A percentile compares a stretch with the other conserved stretches of the same genome.
Evolutionary conservation across 2,888 invertebrate genomes (phyloP).

Genomic region (Fragum fragum): DNA sequence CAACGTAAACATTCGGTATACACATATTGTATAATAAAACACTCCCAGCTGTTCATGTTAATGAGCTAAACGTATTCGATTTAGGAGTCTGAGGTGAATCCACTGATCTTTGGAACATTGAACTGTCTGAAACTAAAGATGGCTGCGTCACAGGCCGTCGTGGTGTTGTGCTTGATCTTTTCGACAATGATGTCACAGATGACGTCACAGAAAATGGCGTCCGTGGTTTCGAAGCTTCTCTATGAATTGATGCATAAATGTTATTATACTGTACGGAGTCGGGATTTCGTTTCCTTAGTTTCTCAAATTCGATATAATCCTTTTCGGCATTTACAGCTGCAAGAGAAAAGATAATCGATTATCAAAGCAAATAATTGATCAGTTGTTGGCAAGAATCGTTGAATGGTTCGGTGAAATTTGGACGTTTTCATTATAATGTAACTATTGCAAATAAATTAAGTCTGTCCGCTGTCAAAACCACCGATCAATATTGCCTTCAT

Average conservation of each 20-base stretch:
- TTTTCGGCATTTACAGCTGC: conserved; percentile 61
- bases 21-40: too few relatives aligned
- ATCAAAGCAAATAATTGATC: too few relatives aligned
- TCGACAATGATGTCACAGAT: conserved; percentile 4
- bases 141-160: neutral
- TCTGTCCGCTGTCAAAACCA: too few relatives aligned
- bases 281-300: conserved; percentile 45
- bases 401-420: too few relatives aligned
- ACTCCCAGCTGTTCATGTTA: neutral
- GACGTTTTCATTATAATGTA: too few relatives aligned
- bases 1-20: too few relatives aligned
- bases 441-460: too few relatives aligned
- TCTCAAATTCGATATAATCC: conserved; percentile 58
- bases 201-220: conserved; percentile 37
- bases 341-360: neutral
- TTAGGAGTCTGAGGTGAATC: neutral
- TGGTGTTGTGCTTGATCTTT: conserved; percentile 14
- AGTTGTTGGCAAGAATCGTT: too few relatives aligned
- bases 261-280: conserved; percentile 57
- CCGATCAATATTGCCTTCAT: too few relatives aligned
- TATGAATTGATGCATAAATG: conserved; percentile 54
- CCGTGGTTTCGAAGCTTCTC: conserved; percentile 57
- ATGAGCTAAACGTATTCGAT: neutral
- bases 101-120: neutral
- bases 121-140: conserved; percentile 7